A percentile compares a stretch with the other conserved stretches of the same genome.
These are phyloP conservation scores for Ataeniobius toweri DNA, from an alignment of 2,797 vertebrate species.

Conservation along the genomic window DNA sequence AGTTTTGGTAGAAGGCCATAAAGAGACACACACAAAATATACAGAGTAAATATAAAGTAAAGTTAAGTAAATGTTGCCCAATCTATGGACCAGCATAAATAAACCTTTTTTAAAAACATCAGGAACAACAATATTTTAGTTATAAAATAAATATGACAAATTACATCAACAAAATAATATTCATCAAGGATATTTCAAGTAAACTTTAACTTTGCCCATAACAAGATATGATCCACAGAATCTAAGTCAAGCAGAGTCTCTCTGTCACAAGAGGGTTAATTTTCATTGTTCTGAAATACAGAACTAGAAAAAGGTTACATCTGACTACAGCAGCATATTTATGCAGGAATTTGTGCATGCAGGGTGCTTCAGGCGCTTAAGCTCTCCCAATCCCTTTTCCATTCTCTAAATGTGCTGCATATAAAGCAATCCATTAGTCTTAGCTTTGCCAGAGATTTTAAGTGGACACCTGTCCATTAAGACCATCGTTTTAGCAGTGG, in stretches of 20 bases:
- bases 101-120: background rate
- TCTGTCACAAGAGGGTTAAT: conserved; percentile 60
- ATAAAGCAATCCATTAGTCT: conserved; percentile 88
- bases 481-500: conserved; percentile 71
- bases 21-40: background rate
- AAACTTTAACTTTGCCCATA: background rate
- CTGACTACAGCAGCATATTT: conserved; percentile 76
- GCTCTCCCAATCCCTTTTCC: conserved; percentile 80
- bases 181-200: background rate
- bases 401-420: conserved; percentile 79
- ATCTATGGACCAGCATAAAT: background rate
- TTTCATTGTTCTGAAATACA: conserved; percentile 64
- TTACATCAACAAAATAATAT: background rate
- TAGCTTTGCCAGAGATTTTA: conserved; percentile 82
- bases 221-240: conserved; percentile 17
- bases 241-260: conserved; percentile 16
- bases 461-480: conserved; percentile 88
- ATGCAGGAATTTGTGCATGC: conserved; percentile 75
- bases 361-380: conserved; percentile 77
- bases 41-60: too few relatives aligned
- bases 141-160: background rate
- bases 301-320: conserved; percentile 70
- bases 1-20: background rate
- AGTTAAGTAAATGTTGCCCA: background rate
- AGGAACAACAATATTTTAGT: background rate